Conservation (phyloP, 2,113 vertebrate species). For the Oenanthe melanoleuca region DNA sequence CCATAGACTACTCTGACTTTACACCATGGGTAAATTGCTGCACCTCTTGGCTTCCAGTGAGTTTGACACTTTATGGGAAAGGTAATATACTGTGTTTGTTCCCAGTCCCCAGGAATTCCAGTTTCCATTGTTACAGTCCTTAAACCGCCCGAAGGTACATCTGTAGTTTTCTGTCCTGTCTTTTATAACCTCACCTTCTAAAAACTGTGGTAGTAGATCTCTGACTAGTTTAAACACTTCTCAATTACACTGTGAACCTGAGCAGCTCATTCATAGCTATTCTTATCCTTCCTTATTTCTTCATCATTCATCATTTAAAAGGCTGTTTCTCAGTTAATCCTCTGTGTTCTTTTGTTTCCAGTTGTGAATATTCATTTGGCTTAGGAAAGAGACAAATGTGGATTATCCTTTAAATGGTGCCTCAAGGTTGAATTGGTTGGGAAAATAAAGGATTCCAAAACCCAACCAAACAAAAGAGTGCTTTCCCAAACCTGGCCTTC, state of each 20-base stretch:
- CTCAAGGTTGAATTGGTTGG: not conserved
- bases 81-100: not conserved
- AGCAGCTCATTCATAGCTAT: constrained; percentile 17
- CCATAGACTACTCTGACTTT: not conserved
- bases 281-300: not conserved
- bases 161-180: not conserved
- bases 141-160: not conserved
- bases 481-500: not conserved
- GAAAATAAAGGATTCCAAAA: constrained; percentile 32
- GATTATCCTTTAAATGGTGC: not conserved
- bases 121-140: not conserved
- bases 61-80: not conserved
- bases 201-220: not conserved
- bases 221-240: constrained; percentile 27
- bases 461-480: not conserved
- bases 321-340: constrained; percentile 37
- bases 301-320: constrained; percentile 52
- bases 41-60: not conserved
- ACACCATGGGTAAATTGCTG: not conserved
- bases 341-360: constrained; percentile 32
- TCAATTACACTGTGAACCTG: not conserved
- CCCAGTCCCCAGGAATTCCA: not conserved
- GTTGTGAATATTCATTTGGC: constrained; percentile 25
- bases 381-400: not conserved
- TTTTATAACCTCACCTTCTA: not conserved